Percentiles rank a stretch among this genome's conserved stretches.
These are phyloP conservation scores for Melolontha melolontha DNA, from an alignment of 2,888 invertebrate species.

Conservation along the genomic window DNA sequence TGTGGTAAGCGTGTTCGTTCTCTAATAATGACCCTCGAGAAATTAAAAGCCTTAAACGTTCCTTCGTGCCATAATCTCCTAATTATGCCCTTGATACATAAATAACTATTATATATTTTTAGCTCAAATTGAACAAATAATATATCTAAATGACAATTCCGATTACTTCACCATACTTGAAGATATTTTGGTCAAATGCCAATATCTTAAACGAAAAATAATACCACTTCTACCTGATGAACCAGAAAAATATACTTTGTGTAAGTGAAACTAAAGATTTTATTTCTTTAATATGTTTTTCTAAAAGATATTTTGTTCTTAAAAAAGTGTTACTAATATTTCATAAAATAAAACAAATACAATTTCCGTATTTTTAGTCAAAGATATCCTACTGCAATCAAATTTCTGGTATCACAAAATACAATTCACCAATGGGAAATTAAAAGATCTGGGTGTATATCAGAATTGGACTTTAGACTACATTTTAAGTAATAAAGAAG, in stretches of 20 bases:
- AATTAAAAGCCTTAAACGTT: too few species aligned
- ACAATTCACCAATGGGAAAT: constrained; percentile 36
- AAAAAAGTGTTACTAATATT: too few species aligned
- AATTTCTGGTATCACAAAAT: constrained; percentile 50
- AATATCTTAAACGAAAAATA: constrained; percentile 47
- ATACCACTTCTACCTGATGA: constrained; percentile 46
- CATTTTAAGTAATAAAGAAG: constrained; percentile 50
- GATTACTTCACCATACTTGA: constrained; percentile 32
- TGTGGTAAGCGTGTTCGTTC: too few species aligned
- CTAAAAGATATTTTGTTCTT: too few species aligned
- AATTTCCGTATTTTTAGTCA: constrained; percentile 44
- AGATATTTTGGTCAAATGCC: constrained; percentile 47
- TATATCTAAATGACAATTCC: constrained; percentile 7
- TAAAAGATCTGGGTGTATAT: constrained; percentile 52
- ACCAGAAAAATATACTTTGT: constrained; percentile 50
- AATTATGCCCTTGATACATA: too few species aligned
- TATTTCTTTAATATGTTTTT: too few species aligned
- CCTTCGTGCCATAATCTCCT: too few species aligned
- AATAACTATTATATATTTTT: constrained; percentile 40
- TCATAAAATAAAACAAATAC: too few species aligned
- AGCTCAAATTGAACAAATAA: constrained; percentile 48
- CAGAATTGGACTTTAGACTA: constrained; percentile 52
- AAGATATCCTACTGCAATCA: constrained; percentile 44
- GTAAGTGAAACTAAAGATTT: constrained; percentile 48
- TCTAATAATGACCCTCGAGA: too few species aligned